Conservation (phyloP, 92 coral and sea anemone species). For the Isaurus tuberculatus region DNA sequence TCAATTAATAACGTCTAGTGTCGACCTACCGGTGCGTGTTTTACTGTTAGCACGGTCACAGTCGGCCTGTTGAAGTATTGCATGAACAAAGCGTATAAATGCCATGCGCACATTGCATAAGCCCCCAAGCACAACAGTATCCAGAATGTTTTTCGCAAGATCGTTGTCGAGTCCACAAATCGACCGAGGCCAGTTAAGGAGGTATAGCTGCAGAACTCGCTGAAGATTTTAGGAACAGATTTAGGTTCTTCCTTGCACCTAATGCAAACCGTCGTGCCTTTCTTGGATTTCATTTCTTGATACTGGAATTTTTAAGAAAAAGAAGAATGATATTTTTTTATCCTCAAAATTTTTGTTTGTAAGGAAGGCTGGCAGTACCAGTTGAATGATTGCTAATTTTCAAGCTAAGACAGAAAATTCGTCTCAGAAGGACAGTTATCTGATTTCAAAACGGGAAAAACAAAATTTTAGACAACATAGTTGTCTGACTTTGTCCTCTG, state of each 20-base stretch:
- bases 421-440: too few species aligned
- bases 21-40: constrained; percentile 35
- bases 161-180: constrained; percentile 29
- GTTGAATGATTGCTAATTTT: too few species aligned
- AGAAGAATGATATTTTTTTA: too few species aligned
- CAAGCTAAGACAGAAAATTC: too few species aligned
- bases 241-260: constrained; percentile 31
- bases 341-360: too few species aligned
- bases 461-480: too few species aligned
- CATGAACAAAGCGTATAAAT: constrained; percentile 35
- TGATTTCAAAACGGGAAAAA: too few species aligned
- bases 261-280: constrained; percentile 1
- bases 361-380: too few species aligned
- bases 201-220: constrained; percentile 47
- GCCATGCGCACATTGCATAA: constrained; percentile 50
- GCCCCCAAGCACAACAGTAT: constrained; percentile 59
- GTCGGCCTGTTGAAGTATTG: constrained; percentile 52
- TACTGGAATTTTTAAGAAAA: neutral
- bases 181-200: constrained; percentile 49
- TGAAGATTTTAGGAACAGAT: constrained; percentile 13
- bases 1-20: too few species aligned
- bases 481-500: too few species aligned
- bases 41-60: constrained; percentile 52
- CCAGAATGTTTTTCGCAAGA: constrained; percentile 61
- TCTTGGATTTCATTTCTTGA: constrained; percentile 12